Evolutionary conservation across 1,140 invertebrate genomes (phyloP).

Genomic region (Hylyphantes graminicola): DNA sequence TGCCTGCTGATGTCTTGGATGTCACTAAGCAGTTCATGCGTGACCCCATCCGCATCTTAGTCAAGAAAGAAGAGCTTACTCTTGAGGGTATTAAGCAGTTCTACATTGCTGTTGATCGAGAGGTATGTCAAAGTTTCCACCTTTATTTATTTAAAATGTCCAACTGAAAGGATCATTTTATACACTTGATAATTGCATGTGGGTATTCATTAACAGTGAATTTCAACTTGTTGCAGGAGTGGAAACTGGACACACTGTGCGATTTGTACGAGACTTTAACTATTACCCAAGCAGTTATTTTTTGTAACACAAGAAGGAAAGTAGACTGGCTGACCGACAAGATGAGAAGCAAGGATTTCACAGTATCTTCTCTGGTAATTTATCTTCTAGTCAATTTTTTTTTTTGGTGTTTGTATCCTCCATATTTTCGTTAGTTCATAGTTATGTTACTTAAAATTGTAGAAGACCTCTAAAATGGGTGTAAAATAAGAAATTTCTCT

Average conservation of each 20-base stretch:
- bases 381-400: background rate
- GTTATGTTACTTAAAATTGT: no score
- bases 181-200: background rate
- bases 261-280: conserved; percentile 98
- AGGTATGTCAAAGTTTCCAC: conserved; percentile 68
- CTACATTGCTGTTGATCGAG: conserved; percentile 93
- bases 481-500: no score
- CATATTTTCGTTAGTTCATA: no score
- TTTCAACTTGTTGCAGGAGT: conserved; percentile 74
- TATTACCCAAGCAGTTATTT: conserved; percentile 99
- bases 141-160: background rate
- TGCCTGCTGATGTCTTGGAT: conserved; percentile 70
- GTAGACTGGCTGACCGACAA: conserved; percentile 96
- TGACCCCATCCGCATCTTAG: conserved; percentile 93
- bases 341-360: conserved; percentile 95
- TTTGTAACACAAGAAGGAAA: conserved; percentile 99
- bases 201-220: background rate
- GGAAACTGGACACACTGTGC: conserved; percentile 97
- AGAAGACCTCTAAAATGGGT: no score
- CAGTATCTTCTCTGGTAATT: conserved; percentile 93
- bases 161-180: background rate
- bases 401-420: no score
- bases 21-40: conserved; percentile 98
- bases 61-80: conserved; percentile 99
- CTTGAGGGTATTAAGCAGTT: conserved; percentile 99